Evolutionary conservation across 1,140 invertebrate species (phyloP).

Genomic region (Manduca sexta): DNA sequence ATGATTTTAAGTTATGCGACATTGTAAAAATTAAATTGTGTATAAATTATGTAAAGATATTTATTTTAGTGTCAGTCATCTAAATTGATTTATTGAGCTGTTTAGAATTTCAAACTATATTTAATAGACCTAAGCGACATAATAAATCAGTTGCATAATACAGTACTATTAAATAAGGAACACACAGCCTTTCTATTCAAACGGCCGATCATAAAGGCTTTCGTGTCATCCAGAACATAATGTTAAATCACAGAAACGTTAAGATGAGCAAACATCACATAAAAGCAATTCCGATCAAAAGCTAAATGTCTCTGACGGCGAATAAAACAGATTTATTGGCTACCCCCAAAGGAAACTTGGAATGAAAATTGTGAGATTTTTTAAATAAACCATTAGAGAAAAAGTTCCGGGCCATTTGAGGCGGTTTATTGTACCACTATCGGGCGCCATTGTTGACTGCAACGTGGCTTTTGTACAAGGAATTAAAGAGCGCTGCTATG

Average conservation of each 20-base stretch:
- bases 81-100: too few relatives aligned
- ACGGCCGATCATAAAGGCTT: conserved; percentile 7
- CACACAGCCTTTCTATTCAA: conserved; percentile 3
- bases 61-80: too few relatives aligned
- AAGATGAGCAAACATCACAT: conserved; percentile 61
- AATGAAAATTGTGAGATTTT: conserved; percentile 66
- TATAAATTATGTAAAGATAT: too few relatives aligned
- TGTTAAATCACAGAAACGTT: conserved; percentile 55
- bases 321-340: conserved; percentile 63
- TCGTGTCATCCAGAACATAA: conserved; percentile 43
- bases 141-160: too few relatives aligned
- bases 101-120: too few relatives aligned
- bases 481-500: neutral
- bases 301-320: conserved; percentile 47
- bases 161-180: too few relatives aligned
- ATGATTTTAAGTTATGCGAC: too few relatives aligned
- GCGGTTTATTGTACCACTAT: conserved; percentile 63
- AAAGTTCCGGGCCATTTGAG: conserved; percentile 70
- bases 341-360: conserved; percentile 47
- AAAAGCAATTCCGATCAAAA: conserved; percentile 64
- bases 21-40: too few relatives aligned
- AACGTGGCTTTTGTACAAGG: conserved; percentile 22
- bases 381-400: conserved; percentile 71
- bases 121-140: too few relatives aligned
- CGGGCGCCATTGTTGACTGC: conserved; percentile 52